Evolutionary conservation across 1,140 invertebrate genomes (phyloP).

Genomic region (Heliconius congener): DNA sequence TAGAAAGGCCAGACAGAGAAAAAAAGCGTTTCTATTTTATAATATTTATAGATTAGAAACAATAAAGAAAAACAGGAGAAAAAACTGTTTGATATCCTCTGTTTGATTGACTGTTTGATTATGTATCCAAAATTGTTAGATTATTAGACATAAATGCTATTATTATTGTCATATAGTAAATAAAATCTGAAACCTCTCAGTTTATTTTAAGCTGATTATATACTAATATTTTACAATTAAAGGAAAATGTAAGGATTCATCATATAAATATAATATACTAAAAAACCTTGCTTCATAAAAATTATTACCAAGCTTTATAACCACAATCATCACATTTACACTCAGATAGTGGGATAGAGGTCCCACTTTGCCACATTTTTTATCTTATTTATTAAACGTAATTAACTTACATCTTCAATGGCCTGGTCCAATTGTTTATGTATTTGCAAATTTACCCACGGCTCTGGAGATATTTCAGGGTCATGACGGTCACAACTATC

Average conservation of each 20-base stretch:
- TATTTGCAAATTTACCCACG: conserved; percentile 85
- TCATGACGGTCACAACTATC: conserved; percentile 80
- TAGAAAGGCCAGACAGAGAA: no score
- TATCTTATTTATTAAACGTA: not conserved
- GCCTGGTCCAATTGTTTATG: conserved; percentile 85
- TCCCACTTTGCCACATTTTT: no score
- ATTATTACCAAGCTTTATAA: not conserved
- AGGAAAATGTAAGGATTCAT: conserved; percentile 4
- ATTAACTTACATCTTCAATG: conserved; percentile 84
- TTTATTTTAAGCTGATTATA: conserved; percentile 7
- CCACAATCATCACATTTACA: no score
- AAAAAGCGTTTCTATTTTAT: no score
- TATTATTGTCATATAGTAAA: not conserved
- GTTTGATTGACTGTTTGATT: no score
- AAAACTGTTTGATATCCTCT: no score
- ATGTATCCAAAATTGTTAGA: no score
- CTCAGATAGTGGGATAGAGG: no score
- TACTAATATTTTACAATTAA: not conserved
- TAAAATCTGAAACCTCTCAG: not conserved
- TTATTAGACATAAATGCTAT: no score
- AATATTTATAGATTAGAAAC: no score
- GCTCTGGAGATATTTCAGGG: conserved; percentile 73
- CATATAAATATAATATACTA: not conserved
- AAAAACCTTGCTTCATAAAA: not conserved
- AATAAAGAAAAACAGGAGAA: no score